A percentile compares a stretch with the other conserved stretches of the same genome.
Conservation (phyloP, 2,888 invertebrate species). For the Chloroclystis v-ata region DNA sequence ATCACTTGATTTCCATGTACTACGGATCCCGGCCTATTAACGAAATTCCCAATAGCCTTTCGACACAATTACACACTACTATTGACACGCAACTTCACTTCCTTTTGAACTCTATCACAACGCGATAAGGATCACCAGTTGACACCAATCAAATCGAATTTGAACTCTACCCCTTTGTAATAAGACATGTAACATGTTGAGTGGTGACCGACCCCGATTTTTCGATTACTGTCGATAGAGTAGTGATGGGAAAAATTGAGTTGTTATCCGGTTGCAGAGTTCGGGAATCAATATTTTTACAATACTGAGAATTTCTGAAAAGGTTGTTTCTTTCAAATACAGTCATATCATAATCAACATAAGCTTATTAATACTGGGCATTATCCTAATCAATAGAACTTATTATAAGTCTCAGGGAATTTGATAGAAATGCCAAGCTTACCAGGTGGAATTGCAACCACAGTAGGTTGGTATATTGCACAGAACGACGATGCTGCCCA, state of each 20-base stretch:
- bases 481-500: too few species aligned
- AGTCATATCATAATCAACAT: too few species aligned
- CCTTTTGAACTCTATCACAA: slow-evolving; percentile 3
- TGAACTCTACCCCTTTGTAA: slow-evolving; percentile 16
- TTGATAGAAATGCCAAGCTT: too few species aligned
- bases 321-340: not conserved
- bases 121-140: not conserved
- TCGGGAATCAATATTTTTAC: not conserved
- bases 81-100: slow-evolving; percentile 8
- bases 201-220: slow-evolving; percentile 27
- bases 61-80: slow-evolving; percentile 1
- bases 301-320: not conserved
- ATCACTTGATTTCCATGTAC: too few species aligned
- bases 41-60: not conserved
- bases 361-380: too few species aligned
- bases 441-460: too few species aligned
- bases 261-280: slow-evolving; percentile 5
- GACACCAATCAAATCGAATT: slow-evolving; percentile 2
- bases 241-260: slow-evolving; percentile 16
- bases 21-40: too few species aligned
- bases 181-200: slow-evolving; percentile 12
- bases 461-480: too few species aligned
- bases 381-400: too few species aligned
- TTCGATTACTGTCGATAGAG: slow-evolving; percentile 37
- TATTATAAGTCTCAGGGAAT: too few species aligned